A percentile compares a stretch with the other conserved stretches of the same genome.
Evolutionary conservation across 2,797 vertebrate species (phyloP).

Genomic region (Micromesistius poutassou): DNA sequence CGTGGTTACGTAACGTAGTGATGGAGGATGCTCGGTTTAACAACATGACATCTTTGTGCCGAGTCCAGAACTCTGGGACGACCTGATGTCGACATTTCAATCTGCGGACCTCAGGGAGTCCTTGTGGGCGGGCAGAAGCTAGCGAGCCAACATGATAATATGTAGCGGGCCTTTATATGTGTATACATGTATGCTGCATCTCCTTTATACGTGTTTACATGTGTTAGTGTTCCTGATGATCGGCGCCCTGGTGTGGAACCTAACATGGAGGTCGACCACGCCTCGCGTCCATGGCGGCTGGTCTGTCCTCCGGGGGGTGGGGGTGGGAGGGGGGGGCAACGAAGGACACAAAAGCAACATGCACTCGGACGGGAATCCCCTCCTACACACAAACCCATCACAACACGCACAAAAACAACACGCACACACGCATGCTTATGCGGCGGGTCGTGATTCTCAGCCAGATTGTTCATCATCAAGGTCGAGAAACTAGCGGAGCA

Average conservation of each 20-base stretch:
- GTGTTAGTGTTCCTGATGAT: too few species aligned
- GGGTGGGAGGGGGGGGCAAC: too few species aligned
- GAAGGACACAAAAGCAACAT: not conserved
- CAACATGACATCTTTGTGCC: too few species aligned
- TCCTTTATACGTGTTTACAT: too few species aligned
- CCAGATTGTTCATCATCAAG: not conserved
- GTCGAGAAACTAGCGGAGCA: not conserved
- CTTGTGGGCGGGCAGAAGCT: too few species aligned
- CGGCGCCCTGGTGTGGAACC: not conserved
- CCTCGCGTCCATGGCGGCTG: not conserved
- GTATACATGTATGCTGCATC: too few species aligned
- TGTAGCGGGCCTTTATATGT: too few species aligned
- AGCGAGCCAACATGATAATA: not conserved
- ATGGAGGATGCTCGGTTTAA: not conserved
- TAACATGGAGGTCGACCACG: not conserved
- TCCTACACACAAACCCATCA: not conserved
- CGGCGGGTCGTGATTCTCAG: not conserved
- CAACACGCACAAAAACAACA: not conserved
- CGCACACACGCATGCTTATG: not conserved
- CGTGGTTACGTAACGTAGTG: not conserved
- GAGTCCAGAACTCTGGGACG: too few species aligned
- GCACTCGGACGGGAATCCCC: not conserved
- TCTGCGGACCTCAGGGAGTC: not conserved
- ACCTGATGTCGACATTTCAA: too few species aligned
- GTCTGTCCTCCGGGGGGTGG: too few species aligned